Evolutionary conservation across 2,888 invertebrate species (phyloP).

Genomic region (Marasmarcha lunaedactyla): DNA sequence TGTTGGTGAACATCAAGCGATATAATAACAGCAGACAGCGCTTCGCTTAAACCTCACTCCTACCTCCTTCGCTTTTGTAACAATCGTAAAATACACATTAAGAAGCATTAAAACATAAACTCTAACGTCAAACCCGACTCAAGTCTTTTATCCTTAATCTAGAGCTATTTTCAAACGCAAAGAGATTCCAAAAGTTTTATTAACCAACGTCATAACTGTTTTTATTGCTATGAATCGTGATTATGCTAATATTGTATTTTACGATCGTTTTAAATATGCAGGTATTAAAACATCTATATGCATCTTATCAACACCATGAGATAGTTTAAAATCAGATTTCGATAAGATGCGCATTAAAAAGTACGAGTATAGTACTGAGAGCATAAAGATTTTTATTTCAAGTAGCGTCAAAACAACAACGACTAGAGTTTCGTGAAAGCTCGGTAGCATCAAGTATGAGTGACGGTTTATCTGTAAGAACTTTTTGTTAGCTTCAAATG

Average conservation of each 20-base stretch:
- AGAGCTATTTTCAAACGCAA: slow-evolving; percentile 57
- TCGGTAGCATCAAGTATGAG: slow-evolving; percentile 28
- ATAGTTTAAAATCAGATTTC: too few relatives aligned
- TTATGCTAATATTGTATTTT: slow-evolving; percentile 55
- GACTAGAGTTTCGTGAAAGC: slow-evolving; percentile 40
- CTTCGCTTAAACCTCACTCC: slow-evolving; percentile 61
- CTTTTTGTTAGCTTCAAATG: slow-evolving; percentile 18
- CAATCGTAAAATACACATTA: slow-evolving; percentile 69
- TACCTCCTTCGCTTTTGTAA: slow-evolving; percentile 64
- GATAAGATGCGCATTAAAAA: too few relatives aligned
- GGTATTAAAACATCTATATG: too few relatives aligned
- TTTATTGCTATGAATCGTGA: slow-evolving; percentile 62
- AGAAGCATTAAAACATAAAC: slow-evolving; percentile 58
- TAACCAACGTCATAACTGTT: slow-evolving; percentile 53
- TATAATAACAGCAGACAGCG: slow-evolving; percentile 63
- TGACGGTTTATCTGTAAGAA: slow-evolving; percentile 36
- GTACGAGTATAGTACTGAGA: slow-evolving; percentile 27
- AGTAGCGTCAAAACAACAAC: slow-evolving; percentile 3
- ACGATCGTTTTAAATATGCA: slow-evolving; percentile 26
- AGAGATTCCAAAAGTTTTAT: slow-evolving; percentile 54
- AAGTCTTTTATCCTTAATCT: slow-evolving; percentile 60
- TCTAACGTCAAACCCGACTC: slow-evolving; percentile 39
- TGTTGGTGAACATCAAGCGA: slow-evolving; percentile 63
- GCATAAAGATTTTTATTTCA: too few relatives aligned
- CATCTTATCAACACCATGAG: too few relatives aligned